A percentile compares a stretch with the other conserved stretches of the same genome.
phyloP scores from a whole-genome alignment of 2,888 invertebrate genomes.

The Notocelia uddmanniana region DNA sequence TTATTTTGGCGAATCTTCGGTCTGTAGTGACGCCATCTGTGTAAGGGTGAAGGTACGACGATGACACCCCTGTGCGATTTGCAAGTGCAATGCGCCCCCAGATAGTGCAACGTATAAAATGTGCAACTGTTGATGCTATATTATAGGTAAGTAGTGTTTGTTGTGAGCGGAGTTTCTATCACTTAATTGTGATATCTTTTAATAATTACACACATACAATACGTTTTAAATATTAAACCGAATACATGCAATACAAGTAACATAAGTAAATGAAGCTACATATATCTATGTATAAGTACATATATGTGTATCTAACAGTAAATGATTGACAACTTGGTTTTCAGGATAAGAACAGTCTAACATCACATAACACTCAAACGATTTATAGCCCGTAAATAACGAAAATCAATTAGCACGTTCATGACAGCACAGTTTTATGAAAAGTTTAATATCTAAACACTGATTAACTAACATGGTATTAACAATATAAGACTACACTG shows the following conservation, averaged over 20 bases:
- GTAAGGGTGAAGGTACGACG: slow-evolving; percentile 62
- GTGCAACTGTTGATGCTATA: slow-evolving; percentile 47
- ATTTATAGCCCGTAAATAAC: background rate
- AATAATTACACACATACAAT: too few relatives aligned
- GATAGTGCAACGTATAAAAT: slow-evolving; percentile 41
- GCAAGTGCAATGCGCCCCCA: slow-evolving; percentile 62
- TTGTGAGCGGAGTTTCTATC: background rate
- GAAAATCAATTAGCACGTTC: slow-evolving; percentile 1
- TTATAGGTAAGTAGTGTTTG: background rate
- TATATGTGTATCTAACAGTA: background rate
- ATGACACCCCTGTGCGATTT: slow-evolving; percentile 59
- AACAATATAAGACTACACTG: background rate
- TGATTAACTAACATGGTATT: slow-evolving; percentile 2
- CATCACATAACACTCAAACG: background rate
- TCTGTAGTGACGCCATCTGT: slow-evolving; percentile 68
- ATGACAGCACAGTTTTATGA: background rate
- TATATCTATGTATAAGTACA: background rate
- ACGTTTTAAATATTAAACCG: too few relatives aligned
- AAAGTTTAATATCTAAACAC: background rate
- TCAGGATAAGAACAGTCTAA: background rate
- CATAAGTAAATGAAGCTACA: too few relatives aligned
- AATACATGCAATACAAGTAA: too few relatives aligned
- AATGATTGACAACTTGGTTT: background rate
- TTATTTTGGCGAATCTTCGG: background rate
- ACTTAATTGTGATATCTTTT: background rate